A percentile compares a stretch with the other conserved stretches of the same genome.
Evolutionary conservation across 1,140 invertebrate genomes (phyloP).

Genomic region (Brachionus asplanchnoidis): DNA sequence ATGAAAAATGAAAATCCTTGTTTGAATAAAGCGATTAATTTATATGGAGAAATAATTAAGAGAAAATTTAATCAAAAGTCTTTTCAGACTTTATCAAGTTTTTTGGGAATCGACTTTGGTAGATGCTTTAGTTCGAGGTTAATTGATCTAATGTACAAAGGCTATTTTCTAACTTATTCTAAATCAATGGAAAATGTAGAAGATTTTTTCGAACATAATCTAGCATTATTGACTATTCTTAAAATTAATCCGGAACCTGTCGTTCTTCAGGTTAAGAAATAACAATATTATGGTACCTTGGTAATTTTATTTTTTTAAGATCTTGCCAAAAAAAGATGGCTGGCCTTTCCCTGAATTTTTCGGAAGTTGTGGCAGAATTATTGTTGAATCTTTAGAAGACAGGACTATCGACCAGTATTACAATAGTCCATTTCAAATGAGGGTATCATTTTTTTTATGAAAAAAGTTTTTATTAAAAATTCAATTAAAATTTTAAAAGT

Average conservation of each 20-base stretch:
- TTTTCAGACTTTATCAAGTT: neutral
- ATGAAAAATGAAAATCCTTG: neutral
- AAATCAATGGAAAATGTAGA: neutral
- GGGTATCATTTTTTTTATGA: neutral
- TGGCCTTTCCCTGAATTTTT: conserved; percentile 20
- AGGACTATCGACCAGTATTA: neutral
- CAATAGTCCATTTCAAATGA: neutral
- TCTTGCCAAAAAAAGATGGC: neutral
- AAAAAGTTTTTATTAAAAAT: no score
- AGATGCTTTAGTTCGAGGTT: neutral
- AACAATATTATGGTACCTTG: no score
- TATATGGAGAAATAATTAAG: neutral
- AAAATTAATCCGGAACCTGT: conserved; percentile 34
- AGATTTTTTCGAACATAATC: neutral
- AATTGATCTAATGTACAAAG: neutral
- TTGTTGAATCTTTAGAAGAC: neutral
- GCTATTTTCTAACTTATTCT: neutral
- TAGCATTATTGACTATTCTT: neutral
- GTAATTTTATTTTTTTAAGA: neutral
- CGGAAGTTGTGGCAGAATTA: conserved; percentile 15
- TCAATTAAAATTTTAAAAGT: no score
- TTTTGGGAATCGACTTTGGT: neutral
- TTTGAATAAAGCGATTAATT: neutral
- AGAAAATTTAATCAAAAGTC: neutral
- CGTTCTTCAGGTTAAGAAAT: neutral